These are phyloP conservation scores for Amphilophus citrinellus DNA, from an alignment of 2,113 vertebrate genomes.

Conservation along the genomic window DNA sequence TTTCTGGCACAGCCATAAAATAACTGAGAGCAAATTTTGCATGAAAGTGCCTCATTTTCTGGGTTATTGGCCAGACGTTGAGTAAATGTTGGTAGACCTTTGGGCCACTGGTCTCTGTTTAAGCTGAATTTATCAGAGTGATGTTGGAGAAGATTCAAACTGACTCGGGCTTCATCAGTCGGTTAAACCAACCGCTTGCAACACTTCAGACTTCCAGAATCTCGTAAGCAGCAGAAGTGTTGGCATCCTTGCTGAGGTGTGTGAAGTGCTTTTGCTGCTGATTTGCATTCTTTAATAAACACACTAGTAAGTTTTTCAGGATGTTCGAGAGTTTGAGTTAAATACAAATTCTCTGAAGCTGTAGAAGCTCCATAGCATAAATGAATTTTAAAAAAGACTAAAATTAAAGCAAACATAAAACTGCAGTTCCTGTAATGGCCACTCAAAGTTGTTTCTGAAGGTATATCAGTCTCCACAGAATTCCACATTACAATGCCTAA, in stretches of 20 bases:
- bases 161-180: neutral
- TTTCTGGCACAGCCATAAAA: neutral
- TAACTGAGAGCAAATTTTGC: conserved; percentile 5
- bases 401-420: too few species aligned
- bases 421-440: too few species aligned
- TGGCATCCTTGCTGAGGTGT: neutral
- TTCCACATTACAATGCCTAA: neutral
- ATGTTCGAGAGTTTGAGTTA: too few species aligned
- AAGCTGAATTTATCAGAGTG: neutral
- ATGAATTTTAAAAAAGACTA: too few species aligned
- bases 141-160: neutral
- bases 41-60: neutral
- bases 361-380: too few species aligned
- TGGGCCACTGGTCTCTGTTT: neutral
- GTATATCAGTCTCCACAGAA: neutral
- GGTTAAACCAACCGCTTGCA: neutral
- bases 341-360: too few species aligned
- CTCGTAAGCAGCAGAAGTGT: too few species aligned
- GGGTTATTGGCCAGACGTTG: conserved; percentile 6
- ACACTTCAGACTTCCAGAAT: neutral
- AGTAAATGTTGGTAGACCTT: neutral
- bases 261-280: neutral
- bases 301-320: neutral
- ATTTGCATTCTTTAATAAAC: neutral
- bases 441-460: neutral